Base-by-base conservation (phyloP, 1,140 invertebrate genomes). In the Meloidogyne exigua region DNA sequence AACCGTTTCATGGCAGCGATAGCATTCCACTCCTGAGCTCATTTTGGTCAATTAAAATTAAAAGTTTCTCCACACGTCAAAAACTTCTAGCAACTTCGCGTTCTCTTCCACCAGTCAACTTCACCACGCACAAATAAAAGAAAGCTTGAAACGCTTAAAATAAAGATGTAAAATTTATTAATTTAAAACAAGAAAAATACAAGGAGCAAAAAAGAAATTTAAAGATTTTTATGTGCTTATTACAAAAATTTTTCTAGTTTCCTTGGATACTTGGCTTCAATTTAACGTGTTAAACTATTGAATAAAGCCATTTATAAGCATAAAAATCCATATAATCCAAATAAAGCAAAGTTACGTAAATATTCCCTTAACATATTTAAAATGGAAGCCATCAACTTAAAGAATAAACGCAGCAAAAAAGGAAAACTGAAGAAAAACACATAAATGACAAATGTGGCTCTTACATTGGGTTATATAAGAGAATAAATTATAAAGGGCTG, bases 1-100 rank as follows among this genome's bases (percentile, higher is more conserved):
- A 71, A 57, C 49, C 49, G 49, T 57, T 71, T 71, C 68, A 62
- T 71, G 68, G 68, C 68, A 71, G 62, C 68, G 68, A 71, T 71
- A 71, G 18, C 68, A 71, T 21, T 71, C 68, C 68, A 28, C 28
- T 25, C 36, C 28, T 28, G 68, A 44, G 68, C 68, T 71, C 68
- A 71, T 71, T 21, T 71, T 71, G 12, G 42, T 57, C 32, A 57
- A 44, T 42, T 44, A 57, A 57, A n/a, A 15, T 57, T n/a, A n/a
- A n/a, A 7, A 18, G 5, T n/a, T n/a, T 57, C n/a, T n/a, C 49
- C 4, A 57, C 49, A n/a, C 49, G 18, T 57, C 49, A n/a, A n/a
- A 57, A 57, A 57, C 49, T 57, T 57, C n/a, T n/a, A n/a, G 12
- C 13, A 57, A n/a, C 36, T 44, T 23, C 69, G 25, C 62, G 28